Conservation (phyloP, 2,113 vertebrate genomes). For the Psettodes erumei region DNA sequence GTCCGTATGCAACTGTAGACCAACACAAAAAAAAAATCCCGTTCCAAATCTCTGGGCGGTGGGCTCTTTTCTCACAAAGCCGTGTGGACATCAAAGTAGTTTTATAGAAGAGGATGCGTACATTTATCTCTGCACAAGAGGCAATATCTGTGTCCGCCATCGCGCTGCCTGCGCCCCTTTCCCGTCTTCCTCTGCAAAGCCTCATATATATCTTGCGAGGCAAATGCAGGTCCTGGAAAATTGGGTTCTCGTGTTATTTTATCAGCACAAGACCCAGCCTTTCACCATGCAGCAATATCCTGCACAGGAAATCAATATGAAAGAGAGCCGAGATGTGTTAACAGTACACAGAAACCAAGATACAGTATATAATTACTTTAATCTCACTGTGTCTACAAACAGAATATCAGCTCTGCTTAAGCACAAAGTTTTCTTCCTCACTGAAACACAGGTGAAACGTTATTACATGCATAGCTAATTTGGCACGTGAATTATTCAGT, state of each 20-base stretch:
- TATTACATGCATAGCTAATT: constrained; percentile 56
- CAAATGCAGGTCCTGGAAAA: constrained; percentile 45
- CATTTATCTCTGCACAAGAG: constrained; percentile 43
- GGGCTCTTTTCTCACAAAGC: constrained; percentile 31
- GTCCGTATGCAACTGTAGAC: constrained; percentile 50
- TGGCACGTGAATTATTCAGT: constrained; percentile 75
- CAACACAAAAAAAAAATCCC: constrained; percentile 56
- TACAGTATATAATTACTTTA: constrained; percentile 37
- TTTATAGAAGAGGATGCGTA: constrained; percentile 10
- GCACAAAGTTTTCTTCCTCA: not conserved
- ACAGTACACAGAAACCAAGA: constrained; percentile 10
- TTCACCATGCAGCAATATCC: constrained; percentile 64
- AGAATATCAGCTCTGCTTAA: constrained; percentile 3
- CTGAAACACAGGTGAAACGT: constrained; percentile 31
- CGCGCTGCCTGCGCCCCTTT: not conserved
- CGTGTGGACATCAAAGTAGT: constrained; percentile 6
- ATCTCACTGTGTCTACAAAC: constrained; percentile 26
- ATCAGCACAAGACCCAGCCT: constrained; percentile 42
- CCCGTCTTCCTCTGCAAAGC: constrained; percentile 25
- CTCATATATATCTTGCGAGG: constrained; percentile 18
- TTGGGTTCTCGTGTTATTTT: constrained; percentile 40
- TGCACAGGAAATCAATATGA: constrained; percentile 70
- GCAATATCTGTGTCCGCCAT: constrained; percentile 43
- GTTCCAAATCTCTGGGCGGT: constrained; percentile 14
- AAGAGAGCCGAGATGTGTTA: constrained; percentile 21